phyloP scores from a whole-genome alignment of 2,113 vertebrate genomes.

The Sinocyclocheilus rhinocerous region DNA sequence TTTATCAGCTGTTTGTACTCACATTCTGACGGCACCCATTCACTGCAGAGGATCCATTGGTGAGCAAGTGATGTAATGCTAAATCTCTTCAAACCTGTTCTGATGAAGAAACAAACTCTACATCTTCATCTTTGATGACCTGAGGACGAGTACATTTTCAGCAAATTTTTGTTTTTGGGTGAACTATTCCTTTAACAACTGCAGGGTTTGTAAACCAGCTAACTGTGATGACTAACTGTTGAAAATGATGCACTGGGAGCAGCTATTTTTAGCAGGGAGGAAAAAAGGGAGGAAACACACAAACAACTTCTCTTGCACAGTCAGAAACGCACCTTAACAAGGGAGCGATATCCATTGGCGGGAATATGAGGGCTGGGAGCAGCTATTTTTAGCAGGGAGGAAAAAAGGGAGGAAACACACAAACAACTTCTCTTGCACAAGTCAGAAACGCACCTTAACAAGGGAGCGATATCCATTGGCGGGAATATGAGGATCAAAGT shows the following conservation, averaged over 20 bases:
- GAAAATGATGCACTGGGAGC: neutral
- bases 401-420: too few species aligned
- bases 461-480: slow-evolving; percentile 91
- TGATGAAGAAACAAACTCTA: too few species aligned
- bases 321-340: slow-evolving; percentile 75
- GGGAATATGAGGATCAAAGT: slow-evolving; percentile 86
- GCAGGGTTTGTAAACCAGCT: neutral
- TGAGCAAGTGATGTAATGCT: too few species aligned
- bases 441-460: slow-evolving; percentile 72
- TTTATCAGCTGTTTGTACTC: too few species aligned
- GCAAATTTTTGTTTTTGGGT: too few species aligned
- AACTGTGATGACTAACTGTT: neutral
- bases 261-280: neutral
- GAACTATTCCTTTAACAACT: neutral
- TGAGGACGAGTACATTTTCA: too few species aligned
- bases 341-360: slow-evolving; percentile 89
- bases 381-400: too few species aligned
- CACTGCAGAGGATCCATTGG: too few species aligned
- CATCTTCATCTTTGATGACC: too few species aligned
- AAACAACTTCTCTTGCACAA: neutral
- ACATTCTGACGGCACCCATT: too few species aligned
- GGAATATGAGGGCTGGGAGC: slow-evolving; percentile 83
- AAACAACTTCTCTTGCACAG: too few species aligned
- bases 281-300: neutral
- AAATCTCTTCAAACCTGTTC: too few species aligned